phyloP scores from a whole-genome alignment of 1,140 invertebrate genomes.

The Cylas formicarius region DNA sequence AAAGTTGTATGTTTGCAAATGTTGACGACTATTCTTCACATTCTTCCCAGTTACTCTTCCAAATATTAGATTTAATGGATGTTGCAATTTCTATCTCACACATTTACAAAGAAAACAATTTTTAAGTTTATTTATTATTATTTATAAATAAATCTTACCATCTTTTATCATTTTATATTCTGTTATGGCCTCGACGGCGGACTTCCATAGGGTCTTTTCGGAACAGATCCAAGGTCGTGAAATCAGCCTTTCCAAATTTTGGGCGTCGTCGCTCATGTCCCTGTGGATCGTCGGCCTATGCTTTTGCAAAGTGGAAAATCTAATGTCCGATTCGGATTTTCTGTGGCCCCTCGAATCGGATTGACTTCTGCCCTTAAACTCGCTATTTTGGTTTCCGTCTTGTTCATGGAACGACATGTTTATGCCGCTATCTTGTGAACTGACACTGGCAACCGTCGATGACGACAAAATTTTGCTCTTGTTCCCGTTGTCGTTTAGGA shows the following conservation, averaged over 20 bases:
- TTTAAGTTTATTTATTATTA: constrained; percentile 1
- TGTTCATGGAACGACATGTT: constrained; percentile 65
- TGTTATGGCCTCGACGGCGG: constrained; percentile 69
- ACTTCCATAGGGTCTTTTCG: constrained; percentile 74
- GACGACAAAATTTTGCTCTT: constrained; percentile 28
- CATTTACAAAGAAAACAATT: constrained; percentile 2
- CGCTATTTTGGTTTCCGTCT: constrained; percentile 42
- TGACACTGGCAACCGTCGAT: constrained; percentile 44
- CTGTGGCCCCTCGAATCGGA: constrained; percentile 28
- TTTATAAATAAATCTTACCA: constrained; percentile 39
- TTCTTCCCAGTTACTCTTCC: too few relatives aligned
- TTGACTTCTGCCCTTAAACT: constrained; percentile 31
- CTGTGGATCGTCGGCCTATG: constrained; percentile 24
- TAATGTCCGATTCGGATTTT: constrained; percentile 29
- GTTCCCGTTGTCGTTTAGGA: constrained; percentile 15
- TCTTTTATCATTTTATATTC: constrained; percentile 81
- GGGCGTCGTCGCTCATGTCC: constrained; percentile 23
- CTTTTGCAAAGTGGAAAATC: constrained; percentile 31
- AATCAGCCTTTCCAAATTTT: constrained; percentile 17
- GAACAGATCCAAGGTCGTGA: constrained; percentile 61
- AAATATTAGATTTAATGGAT: too few relatives aligned
- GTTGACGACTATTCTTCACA: too few relatives aligned
- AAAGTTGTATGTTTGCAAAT: too few relatives aligned
- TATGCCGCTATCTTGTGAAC: constrained; percentile 67
- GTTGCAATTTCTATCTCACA: too few relatives aligned